These are phyloP conservation scores for Rhabdornis inornatus DNA, from an alignment of 2,113 vertebrate genomes.

Conservation along the genomic window DNA sequence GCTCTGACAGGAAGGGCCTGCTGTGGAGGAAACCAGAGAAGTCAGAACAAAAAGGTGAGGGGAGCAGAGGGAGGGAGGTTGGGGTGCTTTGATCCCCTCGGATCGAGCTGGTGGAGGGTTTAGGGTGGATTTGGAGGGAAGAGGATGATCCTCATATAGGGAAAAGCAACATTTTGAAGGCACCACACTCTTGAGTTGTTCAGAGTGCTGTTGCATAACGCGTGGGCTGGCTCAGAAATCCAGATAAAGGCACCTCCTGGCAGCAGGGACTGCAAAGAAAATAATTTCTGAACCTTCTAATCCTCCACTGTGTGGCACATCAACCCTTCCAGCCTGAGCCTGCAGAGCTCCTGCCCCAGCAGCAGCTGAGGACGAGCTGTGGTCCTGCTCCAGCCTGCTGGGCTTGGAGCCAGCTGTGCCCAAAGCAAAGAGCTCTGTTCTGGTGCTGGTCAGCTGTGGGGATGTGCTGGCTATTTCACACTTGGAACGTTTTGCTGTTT, in stretches of 20 bases:
- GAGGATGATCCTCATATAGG: neutral
- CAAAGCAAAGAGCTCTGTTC: neutral
- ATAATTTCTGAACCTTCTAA: constrained; percentile 14
- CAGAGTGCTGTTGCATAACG: neutral
- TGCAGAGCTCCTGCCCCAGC: neutral
- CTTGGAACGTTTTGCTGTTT: neutral
- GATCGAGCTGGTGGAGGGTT: neutral
- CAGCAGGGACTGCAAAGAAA: neutral
- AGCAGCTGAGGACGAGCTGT: neutral
- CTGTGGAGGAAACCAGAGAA: constrained; percentile 57
- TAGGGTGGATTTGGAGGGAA: neutral
- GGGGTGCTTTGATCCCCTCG: neutral
- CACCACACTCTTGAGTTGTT: neutral
- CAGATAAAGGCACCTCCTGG: constrained; percentile 4
- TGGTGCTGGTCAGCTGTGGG: neutral
- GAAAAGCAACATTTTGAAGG: neutral
- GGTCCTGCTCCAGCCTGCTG: neutral
- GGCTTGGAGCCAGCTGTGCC: neutral
- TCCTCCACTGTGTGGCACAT: neutral
- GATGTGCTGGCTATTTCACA: neutral
- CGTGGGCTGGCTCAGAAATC: neutral
- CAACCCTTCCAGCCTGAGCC: neutral
- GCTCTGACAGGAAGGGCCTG: constrained; percentile 57
- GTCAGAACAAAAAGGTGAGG: neutral
- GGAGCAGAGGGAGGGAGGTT: neutral